Percentiles rank a stretch among this genome's conserved stretches.
These are phyloP conservation scores for Elephas maximus DNA, from an alignment of 2,113 vertebrate species.

Conservation along the genomic window DNA sequence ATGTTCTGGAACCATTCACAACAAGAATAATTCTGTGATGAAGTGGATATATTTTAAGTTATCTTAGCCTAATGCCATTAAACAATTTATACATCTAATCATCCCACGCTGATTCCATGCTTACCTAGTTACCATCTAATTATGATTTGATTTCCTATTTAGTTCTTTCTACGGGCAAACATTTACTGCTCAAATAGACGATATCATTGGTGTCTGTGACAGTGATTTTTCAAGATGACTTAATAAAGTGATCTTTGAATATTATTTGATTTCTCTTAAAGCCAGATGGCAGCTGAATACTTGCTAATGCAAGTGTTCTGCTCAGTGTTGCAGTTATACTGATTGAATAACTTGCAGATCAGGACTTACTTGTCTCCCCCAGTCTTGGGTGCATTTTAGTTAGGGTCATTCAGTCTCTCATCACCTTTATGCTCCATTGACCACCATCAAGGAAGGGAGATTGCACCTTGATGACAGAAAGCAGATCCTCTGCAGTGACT, in stretches of 20 bases:
- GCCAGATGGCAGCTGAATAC: neutral
- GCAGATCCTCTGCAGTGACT: neutral
- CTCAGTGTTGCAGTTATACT: neutral
- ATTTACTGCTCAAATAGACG: conserved; percentile 32
- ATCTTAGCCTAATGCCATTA: conserved; percentile 21
- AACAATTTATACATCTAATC: conserved; percentile 31
- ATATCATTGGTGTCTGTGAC: conserved; percentile 45
- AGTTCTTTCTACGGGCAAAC: conserved; percentile 37
- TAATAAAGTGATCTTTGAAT: conserved; percentile 64
- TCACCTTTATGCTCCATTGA: neutral
- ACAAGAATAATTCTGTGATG: neutral
- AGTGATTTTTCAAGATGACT: conserved; percentile 60
- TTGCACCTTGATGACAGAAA: neutral
- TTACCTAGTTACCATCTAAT: conserved; percentile 57
- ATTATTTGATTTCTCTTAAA: conserved; percentile 69
- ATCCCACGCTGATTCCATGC: neutral
- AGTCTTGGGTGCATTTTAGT: neutral
- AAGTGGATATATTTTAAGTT: neutral
- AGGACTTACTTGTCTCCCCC: neutral
- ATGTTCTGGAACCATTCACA: neutral
- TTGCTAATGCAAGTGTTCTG: neutral
- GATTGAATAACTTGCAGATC: neutral
- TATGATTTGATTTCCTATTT: conserved; percentile 71
- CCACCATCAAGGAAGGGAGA: neutral
- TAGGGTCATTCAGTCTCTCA: neutral